Base-by-base conservation (phyloP, 2,888 invertebrate species). In the Tenthredo amoena region DNA sequence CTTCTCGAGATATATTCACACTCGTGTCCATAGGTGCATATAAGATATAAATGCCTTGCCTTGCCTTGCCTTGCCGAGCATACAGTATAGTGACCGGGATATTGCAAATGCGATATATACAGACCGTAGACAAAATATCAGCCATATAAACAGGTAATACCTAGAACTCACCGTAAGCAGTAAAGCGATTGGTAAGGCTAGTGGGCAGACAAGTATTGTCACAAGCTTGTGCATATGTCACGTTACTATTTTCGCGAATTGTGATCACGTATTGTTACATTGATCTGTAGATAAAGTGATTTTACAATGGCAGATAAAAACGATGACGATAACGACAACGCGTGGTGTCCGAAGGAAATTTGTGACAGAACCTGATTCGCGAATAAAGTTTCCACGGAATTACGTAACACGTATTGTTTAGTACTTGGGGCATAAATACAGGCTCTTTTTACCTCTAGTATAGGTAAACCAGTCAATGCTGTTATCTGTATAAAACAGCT, bases 41-140 rank as follows among this genome's bases (percentile, higher is more conserved):
- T 26, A 26, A 26, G 26, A 26, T 15, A 76, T 5, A 6, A 31
- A 26, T 68, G 31, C 40, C n/a, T 43, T 50, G 50, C 43, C 7
- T 43, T 47, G 43, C 43, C 7, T 47, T 76, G 68, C 43, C 40
- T 47, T 26, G 7, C 58, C 62, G 58, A n/a, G 58, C 58, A 12
- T 9, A 21, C 21, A 21, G 40, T 43, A 43, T 74, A n/a, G 72
- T 21, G n/a, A n/a, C 18, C 47, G 68, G 18, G 47, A 83, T 68
- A 83, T 71, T 83, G 83, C 43, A 0, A 68, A 31, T 37, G 31
- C 55, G 9, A 47, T 31, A 65, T 68, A 62, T 40, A 81, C n/a
- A n/a, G 21, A 9, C 4, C 84, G 91, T 90, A 92, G 92, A 92
- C 92, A 90, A 91, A 92, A 92, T 91, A 92, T 90, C 89, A 89